These are phyloP conservation scores for Prostheceraeus crozeri DNA, from an alignment of 2,888 invertebrate species.

Conservation along the genomic window DNA sequence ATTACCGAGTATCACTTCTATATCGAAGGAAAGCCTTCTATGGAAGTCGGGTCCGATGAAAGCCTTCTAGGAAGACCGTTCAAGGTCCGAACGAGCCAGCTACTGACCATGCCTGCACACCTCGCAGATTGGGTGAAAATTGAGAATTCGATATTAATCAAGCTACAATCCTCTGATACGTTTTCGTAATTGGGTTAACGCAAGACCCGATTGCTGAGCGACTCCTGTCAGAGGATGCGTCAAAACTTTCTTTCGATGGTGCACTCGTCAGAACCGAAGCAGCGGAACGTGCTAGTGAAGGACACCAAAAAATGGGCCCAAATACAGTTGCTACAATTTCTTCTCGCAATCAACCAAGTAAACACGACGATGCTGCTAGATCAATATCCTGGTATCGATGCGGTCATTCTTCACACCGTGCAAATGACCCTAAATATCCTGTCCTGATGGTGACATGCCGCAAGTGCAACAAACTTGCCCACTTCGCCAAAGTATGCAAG, in stretches of 20 bases:
- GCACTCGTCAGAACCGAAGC: conserved; percentile 11
- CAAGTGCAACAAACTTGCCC: conserved; percentile 1
- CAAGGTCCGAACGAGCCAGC: background rate
- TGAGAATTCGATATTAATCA: background rate
- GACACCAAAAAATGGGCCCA: background rate
- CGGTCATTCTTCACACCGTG: background rate
- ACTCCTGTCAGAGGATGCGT: background rate
- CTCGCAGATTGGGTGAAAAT: background rate
- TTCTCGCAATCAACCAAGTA: too few species aligned
- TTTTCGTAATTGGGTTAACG: conserved; percentile 1
- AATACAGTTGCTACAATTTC: background rate
- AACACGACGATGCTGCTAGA: too few species aligned
- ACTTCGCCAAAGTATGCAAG: conserved; percentile 6
- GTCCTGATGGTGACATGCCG: background rate
- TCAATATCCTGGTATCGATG: conserved; percentile 16
- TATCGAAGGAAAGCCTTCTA: background rate
- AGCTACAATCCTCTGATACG: background rate
- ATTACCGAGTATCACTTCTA: background rate
- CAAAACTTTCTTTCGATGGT: background rate
- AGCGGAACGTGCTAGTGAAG: conserved; percentile 12
- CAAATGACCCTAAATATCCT: conserved; percentile 16
- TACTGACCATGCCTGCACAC: background rate
- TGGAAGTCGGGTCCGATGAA: too few species aligned
- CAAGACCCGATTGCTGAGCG: background rate
- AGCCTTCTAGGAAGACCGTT: too few species aligned